phyloP scores from a whole-genome alignment of 64 coral and sea anemone species.

The Montipora efflorescens region DNA sequence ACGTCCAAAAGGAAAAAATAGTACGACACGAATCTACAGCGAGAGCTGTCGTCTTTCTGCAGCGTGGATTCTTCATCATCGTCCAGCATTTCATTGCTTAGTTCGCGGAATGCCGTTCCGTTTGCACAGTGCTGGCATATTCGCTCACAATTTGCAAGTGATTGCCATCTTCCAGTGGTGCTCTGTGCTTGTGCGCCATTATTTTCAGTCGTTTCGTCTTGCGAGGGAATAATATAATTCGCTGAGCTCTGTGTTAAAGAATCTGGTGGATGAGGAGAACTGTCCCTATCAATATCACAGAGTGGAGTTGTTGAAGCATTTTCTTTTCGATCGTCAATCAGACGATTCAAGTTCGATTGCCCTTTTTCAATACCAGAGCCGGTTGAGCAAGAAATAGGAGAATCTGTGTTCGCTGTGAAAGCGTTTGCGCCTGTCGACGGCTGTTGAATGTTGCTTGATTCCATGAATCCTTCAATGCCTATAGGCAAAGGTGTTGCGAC shows the following conservation, averaged over 20 bases:
- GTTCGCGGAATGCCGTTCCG: neutral
- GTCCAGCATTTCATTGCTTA: neutral
- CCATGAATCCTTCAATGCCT: neutral
- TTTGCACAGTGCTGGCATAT: neutral
- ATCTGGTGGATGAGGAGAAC: neutral
- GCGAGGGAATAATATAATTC: neutral
- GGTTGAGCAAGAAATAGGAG: neutral
- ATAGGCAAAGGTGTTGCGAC: neutral
- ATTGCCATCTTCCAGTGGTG: neutral
- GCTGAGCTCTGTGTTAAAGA: neutral
- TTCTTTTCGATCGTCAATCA: too few species aligned
- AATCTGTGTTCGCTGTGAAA: neutral
- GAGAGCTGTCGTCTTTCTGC: neutral
- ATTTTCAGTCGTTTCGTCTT: neutral
- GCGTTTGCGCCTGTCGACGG: neutral
- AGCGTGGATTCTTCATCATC: neutral
- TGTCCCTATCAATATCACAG: too few species aligned
- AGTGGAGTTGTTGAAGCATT: neutral
- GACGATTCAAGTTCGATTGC: neutral
- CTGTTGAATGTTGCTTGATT: neutral
- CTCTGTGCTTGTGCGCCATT: neutral
- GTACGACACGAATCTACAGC: slow-evolving; percentile 35
- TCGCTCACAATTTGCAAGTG: neutral
- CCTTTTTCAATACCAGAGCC: neutral
- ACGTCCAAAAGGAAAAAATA: slow-evolving; percentile 64